Evolutionary conservation across 2,888 invertebrate genomes (phyloP), one percentile per base, ranked within the genome.

Genomic region (Torymus texanus): DNA sequence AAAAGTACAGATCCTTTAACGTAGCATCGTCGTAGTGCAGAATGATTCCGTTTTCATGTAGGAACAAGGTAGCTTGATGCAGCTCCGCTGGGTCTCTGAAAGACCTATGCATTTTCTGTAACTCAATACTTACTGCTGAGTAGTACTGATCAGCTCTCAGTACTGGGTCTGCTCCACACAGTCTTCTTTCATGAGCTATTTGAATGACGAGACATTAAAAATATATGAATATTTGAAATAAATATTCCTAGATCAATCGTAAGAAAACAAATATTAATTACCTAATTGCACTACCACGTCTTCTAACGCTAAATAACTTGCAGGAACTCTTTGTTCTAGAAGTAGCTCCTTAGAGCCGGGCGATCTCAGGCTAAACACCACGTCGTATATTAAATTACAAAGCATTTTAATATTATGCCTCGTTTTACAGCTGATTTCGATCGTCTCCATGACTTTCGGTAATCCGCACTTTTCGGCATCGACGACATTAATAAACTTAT

Each of bases 1-100:
- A 91, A 91, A 99, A 99, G 91, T 98, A 98, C 70, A 98, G 92
- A 91, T 99, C 98, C 87, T 97, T 95, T 2, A 98, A 91, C 0
- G 97, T 97, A 0, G 97, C 97, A 89, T 98, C 98, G 85, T 98
- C 97, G 86, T 97, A 98, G 90, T 98, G 97, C 1, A 98, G 92
- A 11, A 99, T 91, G 1, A 99, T 97, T 93, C 97, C 99, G 90
- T 99, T 99, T 87, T 99, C 99, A 88, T 99, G 99, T 0, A 99
- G 92, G 91, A 99, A 99, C 88, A 97, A 93, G 0, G 98, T 98
- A 0, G 99, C 99, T 88, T 98, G 98, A 86, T 97, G 96, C 72
- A 98, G 90, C 89, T 98, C 98, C 0, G 97, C 95, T 12, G 94
- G 93, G 91, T 97, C 98, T n/a, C 97, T 92, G 88, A 97, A 97